phyloP scores from a whole-genome alignment of 64 coral and sea anemone species.

The Montipora efflorescens region DNA sequence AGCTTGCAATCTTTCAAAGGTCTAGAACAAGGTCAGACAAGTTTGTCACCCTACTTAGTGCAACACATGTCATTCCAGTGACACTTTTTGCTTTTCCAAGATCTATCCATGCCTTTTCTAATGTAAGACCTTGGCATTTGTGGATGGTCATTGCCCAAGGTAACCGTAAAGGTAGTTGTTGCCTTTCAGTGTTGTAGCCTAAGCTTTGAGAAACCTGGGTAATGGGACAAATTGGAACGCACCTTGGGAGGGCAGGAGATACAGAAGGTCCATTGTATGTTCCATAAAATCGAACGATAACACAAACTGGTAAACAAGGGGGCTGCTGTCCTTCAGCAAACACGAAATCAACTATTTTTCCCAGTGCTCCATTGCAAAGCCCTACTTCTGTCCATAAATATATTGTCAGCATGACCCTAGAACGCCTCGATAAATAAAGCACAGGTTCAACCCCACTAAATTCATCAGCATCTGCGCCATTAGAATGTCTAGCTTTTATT shows the following conservation, averaged over 20 bases:
- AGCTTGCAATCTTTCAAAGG: conserved; percentile 11
- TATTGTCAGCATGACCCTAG: conserved; percentile 43
- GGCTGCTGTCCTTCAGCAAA: conserved; percentile 26
- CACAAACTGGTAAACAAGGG: conserved; percentile 47
- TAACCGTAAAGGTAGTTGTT: conserved; percentile 53
- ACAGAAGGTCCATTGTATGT: conserved; percentile 46
- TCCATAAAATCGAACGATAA: conserved; percentile 46
- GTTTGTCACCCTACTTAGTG: conserved; percentile 30
- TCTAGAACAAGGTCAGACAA: neutral
- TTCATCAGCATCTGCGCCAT: conserved; percentile 42
- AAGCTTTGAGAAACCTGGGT: conserved; percentile 43
- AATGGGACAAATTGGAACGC: conserved; percentile 41
- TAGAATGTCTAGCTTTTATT: conserved; percentile 56
- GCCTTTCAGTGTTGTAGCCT: conserved; percentile 30
- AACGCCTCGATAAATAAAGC: neutral
- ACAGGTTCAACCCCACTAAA: conserved; percentile 21
- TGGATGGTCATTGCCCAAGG: conserved; percentile 48
- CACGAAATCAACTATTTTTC: conserved; percentile 50
- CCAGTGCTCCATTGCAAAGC: conserved; percentile 51
- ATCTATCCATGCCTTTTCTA: conserved; percentile 47
- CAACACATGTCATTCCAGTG: conserved; percentile 44
- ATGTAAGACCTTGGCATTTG: neutral
- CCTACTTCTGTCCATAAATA: conserved; percentile 39
- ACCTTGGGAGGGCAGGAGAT: conserved; percentile 45
- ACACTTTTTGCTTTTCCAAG: conserved; percentile 28